Base-by-base conservation (phyloP, 1,140 invertebrate species). In the Drosophila triauraria region DNA sequence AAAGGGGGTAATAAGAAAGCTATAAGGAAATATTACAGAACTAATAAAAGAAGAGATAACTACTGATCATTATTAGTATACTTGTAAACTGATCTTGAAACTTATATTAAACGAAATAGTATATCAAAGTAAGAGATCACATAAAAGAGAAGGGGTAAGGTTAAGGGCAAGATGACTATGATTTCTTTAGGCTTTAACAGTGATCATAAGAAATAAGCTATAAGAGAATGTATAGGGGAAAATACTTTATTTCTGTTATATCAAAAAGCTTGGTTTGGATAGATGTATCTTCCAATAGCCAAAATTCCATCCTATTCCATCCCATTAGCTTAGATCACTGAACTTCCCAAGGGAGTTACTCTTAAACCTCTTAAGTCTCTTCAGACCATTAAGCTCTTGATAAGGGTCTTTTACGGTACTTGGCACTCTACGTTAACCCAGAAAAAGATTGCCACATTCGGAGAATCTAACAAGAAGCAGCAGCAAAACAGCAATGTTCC, bases 401-500 rank as follows among this genome's bases (percentile, higher is more conserved):
- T 35, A 35, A 35, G 32, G 32, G 32, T 35, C 32, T 10, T 35
- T 23, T 23, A 3, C 32, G 13, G 53, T 56, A 25, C 53, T 56
- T 56, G 13, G 4, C 25, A 9, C 32, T 54, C 30, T 38, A 13
- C 17, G 7, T 54, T 54, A 40, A 25, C 35, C 53, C 53, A 56
- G 32, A 30, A 48, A 59, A 59, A 59, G 12, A 40, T 32, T 64
- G 58, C 58, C 58, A 17, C 44, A 32, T 50, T 43, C 15, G 47
- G 3, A 23, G 23, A 47, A 25, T 17, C 23, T 0, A 43, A 43
- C 32, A 30, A 59, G 32, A 43, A 47, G 56, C n/a, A 64, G 20
- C 27, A 30, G 48, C 25, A 20, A 43, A 27, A 42, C 27, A 53
- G 30, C 30, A 10, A 42, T 51, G 62, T 54, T 68, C n/a, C 23